These are phyloP conservation scores for Crematogaster levior DNA, from an alignment of 2,888 invertebrate species.

Conservation along the genomic window DNA sequence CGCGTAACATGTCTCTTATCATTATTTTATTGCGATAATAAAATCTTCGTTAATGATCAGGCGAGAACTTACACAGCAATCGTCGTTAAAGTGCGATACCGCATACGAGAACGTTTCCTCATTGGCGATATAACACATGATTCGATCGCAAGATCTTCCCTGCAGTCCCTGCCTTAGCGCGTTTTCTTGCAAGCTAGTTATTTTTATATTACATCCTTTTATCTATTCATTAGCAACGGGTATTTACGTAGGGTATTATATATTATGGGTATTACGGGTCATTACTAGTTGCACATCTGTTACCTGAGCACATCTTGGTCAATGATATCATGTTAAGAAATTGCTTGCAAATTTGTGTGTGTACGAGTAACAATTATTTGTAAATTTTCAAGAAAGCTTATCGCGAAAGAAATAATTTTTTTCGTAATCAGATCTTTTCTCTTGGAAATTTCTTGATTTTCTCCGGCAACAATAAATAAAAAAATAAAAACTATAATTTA, in stretches of 20 bases:
- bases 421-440: not conserved
- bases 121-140: not conserved
- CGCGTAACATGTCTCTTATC: not conserved
- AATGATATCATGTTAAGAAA: not conserved
- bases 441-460: not conserved
- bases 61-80: not conserved
- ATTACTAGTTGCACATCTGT: constrained; percentile 9
- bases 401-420: not conserved
- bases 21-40: constrained; percentile 40
- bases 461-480: not conserved
- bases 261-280: no score
- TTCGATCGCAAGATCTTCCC: not conserved
- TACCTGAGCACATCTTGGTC: not conserved
- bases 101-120: constrained; percentile 9
- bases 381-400: not conserved
- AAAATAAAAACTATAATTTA: not conserved
- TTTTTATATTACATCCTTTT: not conserved
- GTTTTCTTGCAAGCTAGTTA: not conserved
- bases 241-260: no score
- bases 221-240: not conserved
- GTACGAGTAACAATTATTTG: not conserved
- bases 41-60: not conserved
- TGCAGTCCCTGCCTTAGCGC: not conserved
- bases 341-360: not conserved
- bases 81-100: not conserved